Evolutionary conservation across 2,113 vertebrate species (phyloP), one percentile per base, ranked within the genome.

Genomic region (Saimiri boliviensis): DNA sequence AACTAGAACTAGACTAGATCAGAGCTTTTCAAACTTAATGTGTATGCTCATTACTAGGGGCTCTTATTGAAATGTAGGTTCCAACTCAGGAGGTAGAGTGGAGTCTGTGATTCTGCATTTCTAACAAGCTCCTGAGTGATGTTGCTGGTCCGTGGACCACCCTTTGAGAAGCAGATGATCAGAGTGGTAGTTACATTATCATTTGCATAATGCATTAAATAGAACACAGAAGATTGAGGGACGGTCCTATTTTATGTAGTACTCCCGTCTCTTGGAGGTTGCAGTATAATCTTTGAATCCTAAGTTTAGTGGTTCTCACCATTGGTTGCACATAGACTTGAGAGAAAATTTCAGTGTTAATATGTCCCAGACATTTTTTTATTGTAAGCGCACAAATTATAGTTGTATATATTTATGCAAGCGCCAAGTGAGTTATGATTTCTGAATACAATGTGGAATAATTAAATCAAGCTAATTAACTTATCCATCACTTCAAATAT

Each of bases 221-320:
- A 35, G 2, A 12, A 14, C 40, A 20, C 32, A 1, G 12, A 37
- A 85, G 11, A 25, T n/a, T 40, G 73, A 16, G 0, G 0, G 16
- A 1, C 27, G 17, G 58, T 68, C 35, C 40, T 52, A 9, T 42
- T 80, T 73, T 30, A 77, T 23, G 35, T 42, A 10, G 49, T 5
- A 40, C 23, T 40, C 66, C 52, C 0, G 16, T n/a, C 30, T 45
- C 47, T 81, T 82, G 47, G 14, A 71, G 45, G 7, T 47, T 45
- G 27, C 25, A 9, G 32, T 47, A 27, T 25, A 37, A 54, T 73
- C 37, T 73, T 49, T 49, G 73, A 6, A 58, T 19, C 6, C 56
- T 42, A 27, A 85, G 40, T 23, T 35, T 37, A 4, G 12, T 49
- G 32, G 3, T 82, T 82, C 74, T 86, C 25, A 56, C 8, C 35